These are phyloP conservation scores for Xestia xanthographa DNA, from an alignment of 2,888 invertebrate species.

Conservation along the genomic window DNA sequence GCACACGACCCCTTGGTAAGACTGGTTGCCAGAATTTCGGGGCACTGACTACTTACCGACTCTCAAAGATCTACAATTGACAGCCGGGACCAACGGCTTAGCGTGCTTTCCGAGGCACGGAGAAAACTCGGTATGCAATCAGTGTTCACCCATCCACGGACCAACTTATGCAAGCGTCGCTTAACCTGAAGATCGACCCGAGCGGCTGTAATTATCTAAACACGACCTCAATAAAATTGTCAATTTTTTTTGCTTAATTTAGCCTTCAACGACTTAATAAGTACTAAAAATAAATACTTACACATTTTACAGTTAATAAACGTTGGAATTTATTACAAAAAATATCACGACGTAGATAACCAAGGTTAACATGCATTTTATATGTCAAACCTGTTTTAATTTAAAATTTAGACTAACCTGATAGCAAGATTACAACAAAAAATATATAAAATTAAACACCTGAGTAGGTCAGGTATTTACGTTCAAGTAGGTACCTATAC, in stretches of 20 bases:
- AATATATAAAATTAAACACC: slow-evolving; percentile 21
- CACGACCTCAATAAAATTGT: background rate
- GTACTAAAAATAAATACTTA: slow-evolving; percentile 14
- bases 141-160: background rate
- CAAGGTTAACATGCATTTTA: slow-evolving; percentile 51
- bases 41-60: no score
- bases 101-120: background rate
- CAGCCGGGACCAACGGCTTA: background rate
- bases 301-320: slow-evolving; percentile 39
- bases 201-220: background rate
- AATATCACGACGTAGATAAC: slow-evolving; percentile 12
- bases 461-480: slow-evolving; percentile 50
- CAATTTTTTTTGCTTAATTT: background rate
- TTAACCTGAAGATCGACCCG: background rate
- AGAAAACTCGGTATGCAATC: background rate
- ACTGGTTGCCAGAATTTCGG: no score
- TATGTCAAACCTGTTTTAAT: slow-evolving; percentile 42
- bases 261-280: background rate
- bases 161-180: background rate
- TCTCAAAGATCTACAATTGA: background rate
- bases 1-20: no score
- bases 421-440: slow-evolving; percentile 35
- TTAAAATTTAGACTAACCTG: slow-evolving; percentile 19
- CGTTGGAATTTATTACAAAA: slow-evolving; percentile 14
- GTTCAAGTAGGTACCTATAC: slow-evolving; percentile 25